A percentile compares a stretch with the other conserved stretches of the same genome.
Conservation (phyloP, 2,113 vertebrate species). For the Psilopogon haemacephalus region DNA sequence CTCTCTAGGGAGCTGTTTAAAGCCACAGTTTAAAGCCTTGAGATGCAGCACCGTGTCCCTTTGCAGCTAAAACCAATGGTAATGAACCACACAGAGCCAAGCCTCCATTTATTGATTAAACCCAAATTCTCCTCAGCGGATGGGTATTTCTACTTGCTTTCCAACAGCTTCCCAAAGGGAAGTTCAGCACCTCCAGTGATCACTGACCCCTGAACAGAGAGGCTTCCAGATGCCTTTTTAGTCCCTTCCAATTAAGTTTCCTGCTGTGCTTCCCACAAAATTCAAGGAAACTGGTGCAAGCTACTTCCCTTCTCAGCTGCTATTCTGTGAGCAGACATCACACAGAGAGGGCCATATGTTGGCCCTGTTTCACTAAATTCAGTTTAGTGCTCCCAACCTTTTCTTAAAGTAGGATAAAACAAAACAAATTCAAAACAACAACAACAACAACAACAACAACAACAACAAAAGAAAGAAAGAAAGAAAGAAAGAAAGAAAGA, state of each 20-base stretch:
- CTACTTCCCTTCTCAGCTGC: neutral
- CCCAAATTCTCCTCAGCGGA: accelerated
- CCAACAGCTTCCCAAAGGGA: neutral
- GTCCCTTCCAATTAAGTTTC: neutral
- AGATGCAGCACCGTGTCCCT: neutral
- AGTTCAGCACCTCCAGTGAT: neutral
- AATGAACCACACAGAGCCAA: neutral
- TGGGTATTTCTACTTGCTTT: neutral
- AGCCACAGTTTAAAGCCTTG: neutral
- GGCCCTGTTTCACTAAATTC: neutral
- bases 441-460: no score
- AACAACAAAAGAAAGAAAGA: no score
- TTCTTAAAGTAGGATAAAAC: neutral
- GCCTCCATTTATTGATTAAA: neutral
- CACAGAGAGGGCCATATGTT: constrained; percentile 1
- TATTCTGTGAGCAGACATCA: neutral
- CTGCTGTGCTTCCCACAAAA: neutral
- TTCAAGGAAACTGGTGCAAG: neutral
- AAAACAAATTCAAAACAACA: neutral
- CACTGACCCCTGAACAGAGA: neutral
- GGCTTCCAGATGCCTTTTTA: neutral
- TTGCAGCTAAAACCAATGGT: neutral
- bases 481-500: no score
- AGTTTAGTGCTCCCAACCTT: constrained; percentile 2
- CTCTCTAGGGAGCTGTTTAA: neutral